These are phyloP conservation scores for Melinopterus prodromus DNA, from an alignment of 2,888 invertebrate genomes.

Conservation along the genomic window DNA sequence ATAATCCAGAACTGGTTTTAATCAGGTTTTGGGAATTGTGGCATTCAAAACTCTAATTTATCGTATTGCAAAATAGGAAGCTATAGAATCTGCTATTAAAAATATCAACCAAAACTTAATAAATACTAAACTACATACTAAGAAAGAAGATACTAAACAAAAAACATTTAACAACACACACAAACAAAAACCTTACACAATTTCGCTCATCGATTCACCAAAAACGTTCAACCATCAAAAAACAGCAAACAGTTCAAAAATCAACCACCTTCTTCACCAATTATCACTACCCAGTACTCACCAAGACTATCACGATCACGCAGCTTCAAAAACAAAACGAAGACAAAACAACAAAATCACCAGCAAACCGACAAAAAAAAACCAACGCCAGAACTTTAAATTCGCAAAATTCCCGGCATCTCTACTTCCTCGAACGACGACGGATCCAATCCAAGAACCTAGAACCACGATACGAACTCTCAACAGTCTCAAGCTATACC, in stretches of 20 bases:
- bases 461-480: constrained; percentile 11
- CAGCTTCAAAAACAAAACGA: not conserved
- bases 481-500: constrained; percentile 33
- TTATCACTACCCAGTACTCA: not conserved
- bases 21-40: too few relatives aligned
- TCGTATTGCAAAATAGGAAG: too few relatives aligned
- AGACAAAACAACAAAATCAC: not conserved
- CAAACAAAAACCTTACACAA: too few relatives aligned
- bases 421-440: not conserved
- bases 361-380: not conserved
- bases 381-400: not conserved
- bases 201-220: too few relatives aligned
- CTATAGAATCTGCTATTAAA: too few relatives aligned
- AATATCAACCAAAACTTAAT: too few relatives aligned
- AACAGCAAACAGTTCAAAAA: not conserved
- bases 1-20: too few relatives aligned
- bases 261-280: constrained; percentile 10
- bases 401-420: not conserved
- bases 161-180: too few relatives aligned
- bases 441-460: not conserved
- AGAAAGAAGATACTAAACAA: too few relatives aligned
- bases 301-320: not conserved
- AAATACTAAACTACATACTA: too few relatives aligned
- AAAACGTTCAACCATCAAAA: too few relatives aligned
- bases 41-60: too few relatives aligned